phyloP scores from a whole-genome alignment of 2,888 invertebrate genomes.

The Conops quadrifasciatus region DNA sequence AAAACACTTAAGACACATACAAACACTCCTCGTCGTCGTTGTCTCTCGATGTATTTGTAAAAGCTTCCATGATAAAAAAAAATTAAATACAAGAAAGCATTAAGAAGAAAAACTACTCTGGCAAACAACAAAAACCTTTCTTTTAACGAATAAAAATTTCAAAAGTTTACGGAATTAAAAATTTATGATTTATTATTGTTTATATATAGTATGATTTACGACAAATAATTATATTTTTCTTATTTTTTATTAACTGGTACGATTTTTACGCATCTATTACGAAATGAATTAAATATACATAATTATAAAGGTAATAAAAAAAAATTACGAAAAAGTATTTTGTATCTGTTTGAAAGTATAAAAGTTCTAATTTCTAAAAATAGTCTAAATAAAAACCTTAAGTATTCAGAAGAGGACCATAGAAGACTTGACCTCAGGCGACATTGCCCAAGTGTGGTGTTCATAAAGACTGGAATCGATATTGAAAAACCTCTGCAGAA shows the following conservation, averaged over 20 bases:
- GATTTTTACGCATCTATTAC: conserved; percentile 41
- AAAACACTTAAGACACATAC: conserved; percentile 31
- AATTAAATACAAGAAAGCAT: conserved; percentile 30
- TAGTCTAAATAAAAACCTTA: too few species aligned
- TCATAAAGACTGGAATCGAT: too few species aligned
- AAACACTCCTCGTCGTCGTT: conserved; percentile 34
- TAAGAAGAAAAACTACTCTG: conserved; percentile 1
- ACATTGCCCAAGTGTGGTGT: too few species aligned
- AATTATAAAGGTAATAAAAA: conserved; percentile 33
- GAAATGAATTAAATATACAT: conserved; percentile 38
- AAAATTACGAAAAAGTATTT: conserved; percentile 1
- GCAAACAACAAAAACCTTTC: conserved; percentile 15
- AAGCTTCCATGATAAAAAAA: conserved; percentile 35
- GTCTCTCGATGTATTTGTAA: conserved; percentile 35
- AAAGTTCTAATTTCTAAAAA: too few species aligned
- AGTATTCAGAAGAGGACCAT: too few species aligned
- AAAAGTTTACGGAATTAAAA: conserved; percentile 20
- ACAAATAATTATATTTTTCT: conserved; percentile 36
- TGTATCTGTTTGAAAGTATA: background rate
- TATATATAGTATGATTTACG: conserved; percentile 37
- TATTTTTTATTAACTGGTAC: conserved; percentile 39
- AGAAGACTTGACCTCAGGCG: too few species aligned
- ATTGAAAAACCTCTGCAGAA: too few species aligned
- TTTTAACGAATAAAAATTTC: conserved; percentile 11
- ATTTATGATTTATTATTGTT: conserved; percentile 38